These are phyloP conservation scores for Acromyrmex charruanus DNA, from an alignment of 1,140 invertebrate genomes.

Conservation along the genomic window DNA sequence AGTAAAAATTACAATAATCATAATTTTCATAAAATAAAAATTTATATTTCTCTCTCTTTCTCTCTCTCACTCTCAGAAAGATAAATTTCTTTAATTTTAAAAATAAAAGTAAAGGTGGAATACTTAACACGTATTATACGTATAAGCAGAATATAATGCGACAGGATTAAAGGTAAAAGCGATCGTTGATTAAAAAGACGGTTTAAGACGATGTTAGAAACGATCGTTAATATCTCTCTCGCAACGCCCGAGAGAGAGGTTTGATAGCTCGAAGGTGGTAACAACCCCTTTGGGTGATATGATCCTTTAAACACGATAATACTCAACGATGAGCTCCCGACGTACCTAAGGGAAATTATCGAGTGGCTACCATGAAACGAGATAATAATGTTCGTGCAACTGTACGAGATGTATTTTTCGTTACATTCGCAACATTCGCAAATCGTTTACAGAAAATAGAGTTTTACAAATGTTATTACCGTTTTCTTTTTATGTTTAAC, in stretches of 20 bases:
- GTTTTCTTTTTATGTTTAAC: slow-evolving; percentile 3
- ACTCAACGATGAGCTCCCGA: slow-evolving; percentile 69
- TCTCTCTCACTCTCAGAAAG: neutral
- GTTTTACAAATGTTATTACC: slow-evolving; percentile 12
- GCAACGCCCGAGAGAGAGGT: slow-evolving; percentile 64
- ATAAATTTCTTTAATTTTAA: slow-evolving; percentile 28
- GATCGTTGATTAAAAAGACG: slow-evolving; percentile 72
- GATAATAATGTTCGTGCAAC: slow-evolving; percentile 65
- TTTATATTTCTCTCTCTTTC: neutral
- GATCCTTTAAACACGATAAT: slow-evolving; percentile 77
- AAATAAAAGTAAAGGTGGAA: neutral
- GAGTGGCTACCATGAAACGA: slow-evolving; percentile 67
- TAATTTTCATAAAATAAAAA: slow-evolving; percentile 9
- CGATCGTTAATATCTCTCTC: slow-evolving; percentile 71
- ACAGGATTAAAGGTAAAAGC: slow-evolving; percentile 49
- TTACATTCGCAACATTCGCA: neutral
- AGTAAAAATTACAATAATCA: slow-evolving; percentile 4
- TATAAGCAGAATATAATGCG: slow-evolving; percentile 8
- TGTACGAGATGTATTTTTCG: slow-evolving; percentile 14
- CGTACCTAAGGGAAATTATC: slow-evolving; percentile 77
- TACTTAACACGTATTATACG: neutral
- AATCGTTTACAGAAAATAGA: slow-evolving; percentile 13
- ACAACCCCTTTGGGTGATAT: slow-evolving; percentile 75
- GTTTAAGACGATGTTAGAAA: slow-evolving; percentile 70
- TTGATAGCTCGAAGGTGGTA: slow-evolving; percentile 70